Conservation (phyloP, 1,140 invertebrate species). For the Mesaphorura yosii region DNA sequence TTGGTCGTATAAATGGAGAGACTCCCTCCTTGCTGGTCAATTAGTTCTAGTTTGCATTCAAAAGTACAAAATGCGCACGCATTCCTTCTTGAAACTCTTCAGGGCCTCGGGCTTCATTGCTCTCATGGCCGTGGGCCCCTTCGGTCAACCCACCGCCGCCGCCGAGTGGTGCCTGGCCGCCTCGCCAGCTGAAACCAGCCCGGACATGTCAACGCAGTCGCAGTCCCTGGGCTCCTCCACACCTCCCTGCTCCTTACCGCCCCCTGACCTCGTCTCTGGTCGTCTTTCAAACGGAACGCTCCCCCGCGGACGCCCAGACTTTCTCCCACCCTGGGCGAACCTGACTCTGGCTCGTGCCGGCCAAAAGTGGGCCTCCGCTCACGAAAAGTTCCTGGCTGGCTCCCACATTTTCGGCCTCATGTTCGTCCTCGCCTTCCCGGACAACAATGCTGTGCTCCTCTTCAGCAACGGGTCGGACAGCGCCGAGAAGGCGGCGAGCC, state of each 20-base stretch:
- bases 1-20: too few species aligned
- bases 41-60: too few species aligned
- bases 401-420: slow-evolving; percentile 6
- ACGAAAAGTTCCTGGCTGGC: background rate
- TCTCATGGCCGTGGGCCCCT: too few species aligned
- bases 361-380: slow-evolving; percentile 1
- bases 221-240: too few species aligned
- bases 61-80: too few species aligned
- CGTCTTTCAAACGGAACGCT: background rate
- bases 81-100: too few species aligned
- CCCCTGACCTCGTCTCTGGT: background rate
- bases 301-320: background rate
- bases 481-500: background rate
- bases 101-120: too few species aligned
- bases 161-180: too few species aligned
- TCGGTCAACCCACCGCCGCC: too few species aligned
- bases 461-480: slow-evolving; percentile 4
- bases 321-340: slow-evolving; percentile 6
- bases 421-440: background rate
- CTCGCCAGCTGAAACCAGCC: too few species aligned
- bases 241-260: background rate
- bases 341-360: slow-evolving; percentile 2
- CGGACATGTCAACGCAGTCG: too few species aligned
- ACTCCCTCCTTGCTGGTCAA: too few species aligned
- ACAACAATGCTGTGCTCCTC: background rate